These are phyloP conservation scores for Heliconius nattereri DNA, from an alignment of 1,140 invertebrate species.

Conservation along the genomic window DNA sequence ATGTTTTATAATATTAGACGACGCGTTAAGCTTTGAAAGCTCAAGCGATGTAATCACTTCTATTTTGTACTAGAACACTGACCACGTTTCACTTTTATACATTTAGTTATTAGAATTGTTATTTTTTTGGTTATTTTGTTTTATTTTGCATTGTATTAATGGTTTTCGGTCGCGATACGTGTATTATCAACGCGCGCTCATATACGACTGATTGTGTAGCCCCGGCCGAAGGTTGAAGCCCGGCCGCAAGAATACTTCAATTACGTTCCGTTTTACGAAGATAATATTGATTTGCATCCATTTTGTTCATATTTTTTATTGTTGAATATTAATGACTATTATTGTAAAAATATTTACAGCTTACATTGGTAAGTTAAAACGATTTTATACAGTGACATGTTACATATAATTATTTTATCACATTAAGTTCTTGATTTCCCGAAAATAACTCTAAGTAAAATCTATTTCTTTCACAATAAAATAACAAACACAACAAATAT, in stretches of 20 bases:
- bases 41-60: neutral
- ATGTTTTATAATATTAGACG: conserved; percentile 74
- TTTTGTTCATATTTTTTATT: conserved; percentile 13
- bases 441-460: neutral
- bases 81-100: conserved; percentile 38
- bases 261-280: conserved; percentile 61
- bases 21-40: conserved; percentile 54
- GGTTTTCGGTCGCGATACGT: conserved; percentile 17
- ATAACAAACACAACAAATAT: neutral
- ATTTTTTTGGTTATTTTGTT: conserved; percentile 70
- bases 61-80: neutral
- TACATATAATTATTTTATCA: neutral
- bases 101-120: conserved; percentile 43
- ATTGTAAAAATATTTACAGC: neutral
- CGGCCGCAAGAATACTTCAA: conserved; percentile 55
- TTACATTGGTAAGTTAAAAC: neutral
- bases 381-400: neutral
- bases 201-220: conserved; percentile 58
- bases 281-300: conserved; percentile 46
- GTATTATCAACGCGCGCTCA: conserved; percentile 49
- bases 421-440: neutral
- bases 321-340: neutral
- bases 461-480: neutral
- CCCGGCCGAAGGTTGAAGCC: conserved; percentile 64
- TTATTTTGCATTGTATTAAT: conserved; percentile 50